Base-by-base conservation (phyloP, 64 coral and sea anemone species). In the Stichodactyla helianthus region DNA sequence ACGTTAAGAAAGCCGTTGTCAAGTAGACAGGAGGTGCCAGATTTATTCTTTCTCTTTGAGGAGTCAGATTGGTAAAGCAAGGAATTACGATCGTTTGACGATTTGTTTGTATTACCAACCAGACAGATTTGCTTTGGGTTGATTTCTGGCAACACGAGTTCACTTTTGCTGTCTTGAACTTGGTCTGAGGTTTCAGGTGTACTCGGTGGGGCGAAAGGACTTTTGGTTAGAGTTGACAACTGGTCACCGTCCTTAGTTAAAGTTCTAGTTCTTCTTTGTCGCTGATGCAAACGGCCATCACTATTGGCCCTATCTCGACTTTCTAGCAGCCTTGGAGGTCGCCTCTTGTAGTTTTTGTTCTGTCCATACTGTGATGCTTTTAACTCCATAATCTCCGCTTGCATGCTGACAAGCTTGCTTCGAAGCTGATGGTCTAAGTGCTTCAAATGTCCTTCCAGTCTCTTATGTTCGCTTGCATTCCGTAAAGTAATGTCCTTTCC, bases 361-460 rank as follows among this genome's bases (percentile, higher is more conserved):
- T 12, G 23, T 65, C 71, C 71, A 11, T 82, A 86, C 9, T 54
- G 88, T 14, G 91, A 93, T 23, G 88, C 76, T 31, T 90, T 93
- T 8, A 96, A 85, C 68, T 93, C 91, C 20, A 89, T 63, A 22
- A 96, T 96, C 52, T 96, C 94, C 1, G 94, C 88, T 18, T 96
- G 94, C 56, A 96, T 60, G 51, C 54, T 90, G 17, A 96, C 91
- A 16, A 96, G 77, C 35, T 92, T 92, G 53, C 82, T 86, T 7
- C 55, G 91, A 5, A 97, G 85, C 18, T 97, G 91, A 7, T 52
- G 70, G 58, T 97, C 94, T 28, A 93, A 77, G 28, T 93, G 67
- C 20, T 93, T 89, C n/a, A 97, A 77, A 57, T 97, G 68, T 11
- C 94, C 91, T 14, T 84, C 91, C 0, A 97, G 85, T 7, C 88